These are phyloP conservation scores for Patagioenas fasciata DNA, from an alignment of 2,113 vertebrate genomes.

Conservation along the genomic window DNA sequence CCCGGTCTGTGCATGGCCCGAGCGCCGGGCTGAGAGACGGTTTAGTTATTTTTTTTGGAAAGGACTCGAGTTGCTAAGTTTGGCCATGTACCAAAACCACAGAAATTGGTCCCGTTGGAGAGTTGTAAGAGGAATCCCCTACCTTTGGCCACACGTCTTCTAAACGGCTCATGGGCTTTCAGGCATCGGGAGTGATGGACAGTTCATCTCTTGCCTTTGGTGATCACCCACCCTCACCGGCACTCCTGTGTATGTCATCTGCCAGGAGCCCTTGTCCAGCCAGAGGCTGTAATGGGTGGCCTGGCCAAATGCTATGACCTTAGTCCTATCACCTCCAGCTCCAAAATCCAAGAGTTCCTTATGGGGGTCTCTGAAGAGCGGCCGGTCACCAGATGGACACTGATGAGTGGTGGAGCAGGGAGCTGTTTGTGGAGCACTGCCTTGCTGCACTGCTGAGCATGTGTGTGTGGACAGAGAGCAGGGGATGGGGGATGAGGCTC, in stretches of 20 bases:
- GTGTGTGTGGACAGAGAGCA: not conserved
- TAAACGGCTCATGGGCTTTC: rapidly evolving
- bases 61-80: not conserved
- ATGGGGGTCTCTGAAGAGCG: not conserved
- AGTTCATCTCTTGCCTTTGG: no score
- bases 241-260: rapidly evolving
- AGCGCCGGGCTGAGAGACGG: rapidly evolving
- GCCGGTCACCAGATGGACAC: rapidly evolving
- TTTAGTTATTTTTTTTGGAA: rapidly evolving
- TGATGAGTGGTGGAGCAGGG: not conserved
- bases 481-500: not conserved
- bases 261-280: no score
- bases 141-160: rapidly evolving
- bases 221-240: not conserved
- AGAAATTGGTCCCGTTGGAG: rapidly evolving
- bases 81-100: rapidly evolving
- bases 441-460: no score
- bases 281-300: not conserved
- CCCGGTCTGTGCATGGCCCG: rapidly evolving
- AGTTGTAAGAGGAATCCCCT: not conserved
- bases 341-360: rapidly evolving
- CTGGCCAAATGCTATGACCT: rapidly evolving
- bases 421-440: rapidly evolving
- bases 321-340: not conserved
- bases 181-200: not conserved